Evolutionary conservation across 2,888 invertebrate species (phyloP).

Genomic region (Drosophila birchii): DNA sequence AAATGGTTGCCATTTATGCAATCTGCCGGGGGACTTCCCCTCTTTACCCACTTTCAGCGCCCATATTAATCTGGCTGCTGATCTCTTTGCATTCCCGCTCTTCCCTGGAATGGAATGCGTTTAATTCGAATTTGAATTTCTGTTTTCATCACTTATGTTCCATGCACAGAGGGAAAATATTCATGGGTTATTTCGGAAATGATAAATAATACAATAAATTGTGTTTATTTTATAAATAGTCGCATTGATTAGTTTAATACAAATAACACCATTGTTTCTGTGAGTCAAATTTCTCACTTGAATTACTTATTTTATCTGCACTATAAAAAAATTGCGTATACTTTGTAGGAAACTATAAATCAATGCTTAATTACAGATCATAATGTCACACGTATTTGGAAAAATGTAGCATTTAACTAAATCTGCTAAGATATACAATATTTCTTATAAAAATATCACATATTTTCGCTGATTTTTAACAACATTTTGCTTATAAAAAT

Average conservation of each 20-base stretch:
- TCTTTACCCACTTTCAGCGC: constrained; percentile 9
- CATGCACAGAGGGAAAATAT: constrained; percentile 8
- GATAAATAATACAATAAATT: no score
- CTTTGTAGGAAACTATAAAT: neutral
- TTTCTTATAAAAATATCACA: no score
- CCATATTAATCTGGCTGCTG: constrained; percentile 66
- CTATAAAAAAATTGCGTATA: neutral
- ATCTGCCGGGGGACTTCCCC: constrained; percentile 25
- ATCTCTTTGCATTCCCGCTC: constrained; percentile 74
- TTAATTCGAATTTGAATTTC: constrained; percentile 73
- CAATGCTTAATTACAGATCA: neutral
- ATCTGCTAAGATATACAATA: neutral
- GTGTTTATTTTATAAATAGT: neutral
- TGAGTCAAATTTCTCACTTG: neutral
- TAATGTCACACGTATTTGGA: neutral
- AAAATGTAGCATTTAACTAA: no score
- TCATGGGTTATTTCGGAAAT: neutral
- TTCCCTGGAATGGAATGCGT: constrained; percentile 79
- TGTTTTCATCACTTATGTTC: constrained; percentile 52
- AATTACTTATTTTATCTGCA: neutral
- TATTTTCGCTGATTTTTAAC: neutral
- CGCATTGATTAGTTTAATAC: neutral
- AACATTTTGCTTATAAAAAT: constrained; percentile 25
- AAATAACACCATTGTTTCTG: neutral
- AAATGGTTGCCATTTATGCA: constrained; percentile 67